These are phyloP conservation scores for Acridotheres tristis DNA, from an alignment of 2,797 vertebrate genomes.

Conservation along the genomic window DNA sequence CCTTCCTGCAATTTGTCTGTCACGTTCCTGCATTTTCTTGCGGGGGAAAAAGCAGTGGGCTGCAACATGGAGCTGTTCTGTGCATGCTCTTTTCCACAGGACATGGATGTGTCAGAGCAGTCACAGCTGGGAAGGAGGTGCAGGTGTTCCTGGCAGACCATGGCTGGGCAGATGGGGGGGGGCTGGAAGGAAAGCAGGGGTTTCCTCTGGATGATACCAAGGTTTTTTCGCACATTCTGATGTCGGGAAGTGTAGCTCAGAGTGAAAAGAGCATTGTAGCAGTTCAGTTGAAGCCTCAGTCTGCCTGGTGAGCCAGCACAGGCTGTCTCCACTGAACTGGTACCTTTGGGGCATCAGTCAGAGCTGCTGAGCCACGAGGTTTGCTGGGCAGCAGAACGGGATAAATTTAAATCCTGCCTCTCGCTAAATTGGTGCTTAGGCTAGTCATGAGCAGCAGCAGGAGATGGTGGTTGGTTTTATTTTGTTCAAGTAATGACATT, in stretches of 20 bases:
- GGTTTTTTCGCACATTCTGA: background rate
- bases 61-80: rapidly evolving
- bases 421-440: background rate
- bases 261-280: background rate
- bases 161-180: background rate
- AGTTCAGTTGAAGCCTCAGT: background rate
- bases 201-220: background rate
- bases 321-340: background rate
- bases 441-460: background rate
- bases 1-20: background rate
- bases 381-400: background rate
- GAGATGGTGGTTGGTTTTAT: background rate
- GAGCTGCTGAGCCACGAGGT: background rate
- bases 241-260: background rate
- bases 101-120: background rate
- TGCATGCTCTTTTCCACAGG: background rate
- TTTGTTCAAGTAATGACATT: background rate
- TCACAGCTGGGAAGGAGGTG: background rate
- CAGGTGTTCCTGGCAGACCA: background rate
- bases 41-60: background rate
- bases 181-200: background rate
- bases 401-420: background rate
- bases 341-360: background rate
- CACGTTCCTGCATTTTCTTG: background rate
- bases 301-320: background rate